A percentile compares a stretch with the other conserved stretches of the same genome.
These are phyloP conservation scores for Deroptyus accipitrinus DNA, from an alignment of 2,113 vertebrate genomes.

Conservation along the genomic window DNA sequence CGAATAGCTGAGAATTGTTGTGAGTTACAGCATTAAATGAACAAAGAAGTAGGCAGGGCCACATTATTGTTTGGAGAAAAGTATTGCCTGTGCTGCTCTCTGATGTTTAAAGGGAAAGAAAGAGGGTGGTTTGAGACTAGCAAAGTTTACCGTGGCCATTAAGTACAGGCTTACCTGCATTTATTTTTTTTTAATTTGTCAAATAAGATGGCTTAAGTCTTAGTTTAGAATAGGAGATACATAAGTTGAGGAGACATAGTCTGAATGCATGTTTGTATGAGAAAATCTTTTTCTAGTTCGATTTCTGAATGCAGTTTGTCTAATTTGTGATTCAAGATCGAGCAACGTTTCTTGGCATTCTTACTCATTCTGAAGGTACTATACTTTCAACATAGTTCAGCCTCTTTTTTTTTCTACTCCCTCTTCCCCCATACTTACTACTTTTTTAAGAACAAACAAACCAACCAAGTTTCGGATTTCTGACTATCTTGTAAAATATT, in stretches of 20 bases:
- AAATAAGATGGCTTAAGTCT: neutral
- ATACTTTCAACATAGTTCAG: neutral
- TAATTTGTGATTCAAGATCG: neutral
- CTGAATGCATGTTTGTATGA: neutral
- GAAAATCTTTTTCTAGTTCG: conserved; percentile 16
- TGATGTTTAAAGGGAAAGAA: neutral
- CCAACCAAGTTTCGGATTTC: neutral
- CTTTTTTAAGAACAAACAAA: neutral
- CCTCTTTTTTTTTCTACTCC: neutral
- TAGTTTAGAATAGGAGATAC: neutral
- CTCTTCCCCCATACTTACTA: neutral
- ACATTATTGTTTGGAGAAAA: neutral
- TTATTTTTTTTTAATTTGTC: neutral
- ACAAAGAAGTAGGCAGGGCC: neutral
- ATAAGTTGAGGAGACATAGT: neutral
- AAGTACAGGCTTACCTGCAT: neutral
- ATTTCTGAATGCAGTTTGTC: neutral
- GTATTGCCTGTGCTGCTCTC: neutral
- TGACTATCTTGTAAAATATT: neutral
- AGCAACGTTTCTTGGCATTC: neutral
- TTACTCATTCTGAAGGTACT: neutral
- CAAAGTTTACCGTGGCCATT: neutral
- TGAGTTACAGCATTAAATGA: neutral
- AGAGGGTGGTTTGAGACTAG: neutral
- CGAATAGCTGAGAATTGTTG: neutral